phyloP scores from a whole-genome alignment of 2,113 vertebrate species.

The Ctenomys sociabilis region DNA sequence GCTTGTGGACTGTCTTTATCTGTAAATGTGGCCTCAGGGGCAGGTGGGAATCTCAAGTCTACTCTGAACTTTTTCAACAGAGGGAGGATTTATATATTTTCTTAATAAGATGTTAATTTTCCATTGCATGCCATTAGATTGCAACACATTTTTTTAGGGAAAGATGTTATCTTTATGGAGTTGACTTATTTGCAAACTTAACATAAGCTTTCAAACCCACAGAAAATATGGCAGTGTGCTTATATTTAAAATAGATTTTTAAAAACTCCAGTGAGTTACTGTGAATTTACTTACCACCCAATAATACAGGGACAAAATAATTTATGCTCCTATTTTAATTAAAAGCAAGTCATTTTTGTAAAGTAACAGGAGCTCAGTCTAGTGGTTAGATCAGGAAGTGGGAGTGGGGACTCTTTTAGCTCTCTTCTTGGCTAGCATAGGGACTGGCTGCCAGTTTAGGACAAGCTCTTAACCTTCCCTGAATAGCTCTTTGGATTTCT shows the following conservation, averaged over 20 bases:
- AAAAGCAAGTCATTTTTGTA: conserved; percentile 79
- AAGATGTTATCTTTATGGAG: conserved; percentile 89
- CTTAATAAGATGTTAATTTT: conserved; percentile 87
- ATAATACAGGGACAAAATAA: conserved; percentile 84
- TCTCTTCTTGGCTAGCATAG: not conserved
- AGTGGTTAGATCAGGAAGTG: conserved; percentile 76
- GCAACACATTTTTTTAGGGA: conserved; percentile 84
- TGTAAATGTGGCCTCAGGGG: too few species aligned
- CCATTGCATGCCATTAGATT: conserved; percentile 83
- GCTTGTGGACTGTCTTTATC: too few species aligned
- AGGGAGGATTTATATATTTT: conserved; percentile 80
- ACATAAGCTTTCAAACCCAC: conserved; percentile 90
- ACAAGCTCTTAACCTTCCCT: not conserved
- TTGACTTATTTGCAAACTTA: conserved; percentile 91
- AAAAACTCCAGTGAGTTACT: conserved; percentile 82
- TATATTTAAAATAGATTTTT: conserved; percentile 86
- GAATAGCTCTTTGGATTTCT: not conserved
- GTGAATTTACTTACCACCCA: conserved; percentile 83
- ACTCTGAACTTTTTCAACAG: conserved; percentile 39
- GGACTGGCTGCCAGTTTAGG: not conserved
- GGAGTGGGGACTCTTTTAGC: conserved; percentile 31
- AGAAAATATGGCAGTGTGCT: conserved; percentile 89
- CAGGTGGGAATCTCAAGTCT: too few species aligned
- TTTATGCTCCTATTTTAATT: conserved; percentile 83
- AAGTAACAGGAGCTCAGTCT: conserved; percentile 74